Conservation (phyloP, 2,888 invertebrate genomes). For the Trachelus troglodyta region DNA sequence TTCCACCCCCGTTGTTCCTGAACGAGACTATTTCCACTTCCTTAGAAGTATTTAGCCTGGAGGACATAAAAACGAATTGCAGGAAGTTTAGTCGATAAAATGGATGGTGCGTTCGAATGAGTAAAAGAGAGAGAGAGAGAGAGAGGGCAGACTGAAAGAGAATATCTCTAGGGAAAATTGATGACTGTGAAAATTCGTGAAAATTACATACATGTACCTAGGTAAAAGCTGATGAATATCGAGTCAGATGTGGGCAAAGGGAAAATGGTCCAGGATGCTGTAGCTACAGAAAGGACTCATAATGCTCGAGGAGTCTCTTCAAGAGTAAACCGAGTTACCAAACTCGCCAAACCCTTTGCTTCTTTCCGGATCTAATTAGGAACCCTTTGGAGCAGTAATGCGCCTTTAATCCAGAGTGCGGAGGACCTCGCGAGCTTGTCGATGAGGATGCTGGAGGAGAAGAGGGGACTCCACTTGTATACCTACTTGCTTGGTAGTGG, state of each 20-base stretch:
- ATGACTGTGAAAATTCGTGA: not conserved
- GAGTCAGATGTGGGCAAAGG: not conserved
- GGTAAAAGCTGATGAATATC: not conserved
- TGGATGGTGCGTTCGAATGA: conserved; percentile 14
- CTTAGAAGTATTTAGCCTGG: conserved; percentile 50
- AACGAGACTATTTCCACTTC: conserved; percentile 30
- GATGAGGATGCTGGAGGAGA: not conserved
- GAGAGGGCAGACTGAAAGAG: not conserved
- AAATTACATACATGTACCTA: not conserved
- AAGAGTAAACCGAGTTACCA: conserved; percentile 59
- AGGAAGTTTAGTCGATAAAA: conserved; percentile 57
- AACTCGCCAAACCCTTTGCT: conserved; percentile 62
- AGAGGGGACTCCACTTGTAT: not conserved
- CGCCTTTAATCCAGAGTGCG: conserved; percentile 57
- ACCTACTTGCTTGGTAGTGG: conserved; percentile 22
- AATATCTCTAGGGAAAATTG: not conserved
- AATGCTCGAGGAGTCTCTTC: not conserved
- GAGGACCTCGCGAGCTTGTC: conserved; percentile 27
- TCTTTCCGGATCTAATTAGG: conserved; percentile 64
- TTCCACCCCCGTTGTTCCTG: not conserved
- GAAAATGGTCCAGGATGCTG: not conserved
- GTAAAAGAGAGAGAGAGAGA: no score
- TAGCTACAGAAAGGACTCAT: not conserved
- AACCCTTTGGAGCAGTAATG: conserved; percentile 51
- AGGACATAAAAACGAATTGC: conserved; percentile 57